Evolutionary conservation across 2,888 invertebrate genomes (phyloP).

Genomic region (Cephus sareptanus): DNA sequence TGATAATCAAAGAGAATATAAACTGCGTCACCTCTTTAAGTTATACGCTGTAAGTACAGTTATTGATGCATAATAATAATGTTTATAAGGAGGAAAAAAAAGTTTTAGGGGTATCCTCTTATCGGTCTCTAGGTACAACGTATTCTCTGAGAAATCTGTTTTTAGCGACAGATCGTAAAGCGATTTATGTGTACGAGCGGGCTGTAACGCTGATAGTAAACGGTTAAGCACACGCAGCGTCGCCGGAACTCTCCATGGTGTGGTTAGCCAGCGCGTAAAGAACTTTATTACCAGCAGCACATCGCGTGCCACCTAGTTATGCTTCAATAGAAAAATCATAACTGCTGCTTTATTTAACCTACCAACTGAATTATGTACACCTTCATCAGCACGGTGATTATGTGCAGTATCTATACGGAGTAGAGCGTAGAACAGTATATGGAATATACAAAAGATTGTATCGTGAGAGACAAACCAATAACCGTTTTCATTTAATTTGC

Average conservation of each 20-base stretch:
- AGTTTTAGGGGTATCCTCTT: not conserved
- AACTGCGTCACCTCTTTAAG: too few species aligned
- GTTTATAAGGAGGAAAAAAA: not conserved
- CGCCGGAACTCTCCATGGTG: slow-evolving; percentile 14
- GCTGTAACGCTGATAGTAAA: slow-evolving; percentile 62
- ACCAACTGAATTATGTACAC: not conserved
- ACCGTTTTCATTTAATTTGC: not conserved
- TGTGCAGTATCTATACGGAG: not conserved
- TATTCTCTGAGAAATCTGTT: slow-evolving; percentile 61
- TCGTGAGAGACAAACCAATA: not conserved
- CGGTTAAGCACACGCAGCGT: slow-evolving; percentile 49
- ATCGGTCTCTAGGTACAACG: slow-evolving; percentile 22
- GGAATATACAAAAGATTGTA: not conserved
- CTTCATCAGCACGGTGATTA: not conserved
- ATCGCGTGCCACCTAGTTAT: slow-evolving; percentile 58
- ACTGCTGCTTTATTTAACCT: slow-evolving; percentile 24
- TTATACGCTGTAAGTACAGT: not conserved
- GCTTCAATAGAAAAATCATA: slow-evolving; percentile 61
- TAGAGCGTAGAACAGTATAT: not conserved
- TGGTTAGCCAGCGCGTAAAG: slow-evolving; percentile 61
- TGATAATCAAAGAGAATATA: not conserved
- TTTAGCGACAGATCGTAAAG: slow-evolving; percentile 65
- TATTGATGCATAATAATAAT: not conserved
- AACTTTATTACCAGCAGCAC: slow-evolving; percentile 52
- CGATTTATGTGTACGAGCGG: slow-evolving; percentile 60